A percentile compares a stretch with the other conserved stretches of the same genome.
Evolutionary conservation across 2,113 vertebrate species (phyloP).

Genomic region (Protomyctophum bolini): DNA sequence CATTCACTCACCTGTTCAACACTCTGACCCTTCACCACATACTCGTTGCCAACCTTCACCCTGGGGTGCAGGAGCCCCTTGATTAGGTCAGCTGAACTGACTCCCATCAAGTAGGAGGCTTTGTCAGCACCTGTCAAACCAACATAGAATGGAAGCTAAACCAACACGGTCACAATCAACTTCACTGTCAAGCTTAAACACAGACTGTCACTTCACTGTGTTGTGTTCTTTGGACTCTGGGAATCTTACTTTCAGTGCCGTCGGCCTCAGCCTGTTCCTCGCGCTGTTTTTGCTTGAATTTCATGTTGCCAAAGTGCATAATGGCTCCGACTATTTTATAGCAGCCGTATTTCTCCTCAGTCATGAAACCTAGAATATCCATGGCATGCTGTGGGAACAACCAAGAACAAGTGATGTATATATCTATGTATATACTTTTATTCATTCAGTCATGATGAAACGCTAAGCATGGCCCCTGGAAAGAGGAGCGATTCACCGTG

Average conservation of each 20-base stretch:
- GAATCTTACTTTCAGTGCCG: constrained; percentile 88
- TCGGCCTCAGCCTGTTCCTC: constrained; percentile 94
- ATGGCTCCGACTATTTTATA: constrained; percentile 95
- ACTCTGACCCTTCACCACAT: constrained; percentile 93
- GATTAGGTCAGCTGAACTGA: constrained; percentile 93
- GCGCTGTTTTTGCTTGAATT: constrained; percentile 94
- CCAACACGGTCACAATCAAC: no score
- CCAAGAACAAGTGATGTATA: neutral
- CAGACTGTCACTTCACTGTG: no score
- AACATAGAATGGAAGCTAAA: no score
- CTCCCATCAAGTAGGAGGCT: constrained; percentile 93
- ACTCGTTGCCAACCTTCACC: constrained; percentile 95
- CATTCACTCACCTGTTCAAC: constrained; percentile 85
- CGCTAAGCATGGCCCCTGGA: no score
- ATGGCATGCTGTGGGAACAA: constrained; percentile 84
- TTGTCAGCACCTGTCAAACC: constrained; percentile 87
- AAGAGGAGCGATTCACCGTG: no score
- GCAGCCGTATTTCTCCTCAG: constrained; percentile 89
- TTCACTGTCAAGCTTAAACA: no score
- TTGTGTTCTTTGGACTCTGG: no score
- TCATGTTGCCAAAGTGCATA: constrained; percentile 98
- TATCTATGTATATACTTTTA: no score
- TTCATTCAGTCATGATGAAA: no score
- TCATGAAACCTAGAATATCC: constrained; percentile 92
- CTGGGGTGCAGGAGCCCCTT: constrained; percentile 93